These are phyloP conservation scores for Sinohyriopsis cumingii DNA, from an alignment of 2,888 invertebrate genomes.

Conservation along the genomic window DNA sequence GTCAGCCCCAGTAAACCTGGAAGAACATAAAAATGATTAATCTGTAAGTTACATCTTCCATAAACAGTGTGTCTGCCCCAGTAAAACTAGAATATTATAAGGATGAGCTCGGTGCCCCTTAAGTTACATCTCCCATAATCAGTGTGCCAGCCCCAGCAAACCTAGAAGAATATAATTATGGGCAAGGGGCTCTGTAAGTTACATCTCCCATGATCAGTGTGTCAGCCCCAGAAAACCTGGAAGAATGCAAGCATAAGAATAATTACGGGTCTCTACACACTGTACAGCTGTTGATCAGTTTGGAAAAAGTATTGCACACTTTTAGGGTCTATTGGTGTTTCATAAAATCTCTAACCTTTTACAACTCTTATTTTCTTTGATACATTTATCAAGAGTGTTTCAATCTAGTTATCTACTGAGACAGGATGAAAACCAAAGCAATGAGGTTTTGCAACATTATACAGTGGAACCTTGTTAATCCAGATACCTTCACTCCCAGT, in stretches of 20 bases:
- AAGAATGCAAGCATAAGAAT: background rate
- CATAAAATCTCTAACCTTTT: too few species aligned
- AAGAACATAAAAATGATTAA: constrained; percentile 3
- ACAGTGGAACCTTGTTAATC: too few species aligned
- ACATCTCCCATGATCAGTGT: constrained; percentile 93
- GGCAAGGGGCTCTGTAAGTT: background rate
- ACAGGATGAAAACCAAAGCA: too few species aligned
- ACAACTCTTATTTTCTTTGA: too few species aligned
- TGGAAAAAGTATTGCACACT: too few species aligned
- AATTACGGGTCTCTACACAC: too few species aligned
- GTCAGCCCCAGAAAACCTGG: constrained; percentile 87
- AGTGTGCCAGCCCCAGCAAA: constrained; percentile 92
- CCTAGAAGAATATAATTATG: constrained; percentile 32
- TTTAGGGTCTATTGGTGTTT: too few species aligned
- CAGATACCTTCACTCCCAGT: too few species aligned
- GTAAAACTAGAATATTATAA: constrained; percentile 78
- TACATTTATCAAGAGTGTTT: too few species aligned
- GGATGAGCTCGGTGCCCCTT: background rate
- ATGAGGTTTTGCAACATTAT: too few species aligned
- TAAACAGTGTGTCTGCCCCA: constrained; percentile 90
- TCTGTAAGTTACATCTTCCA: constrained; percentile 99
- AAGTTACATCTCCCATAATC: constrained; percentile 89
- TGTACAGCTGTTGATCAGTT: too few species aligned
- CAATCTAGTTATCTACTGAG: too few species aligned
- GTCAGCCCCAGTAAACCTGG: constrained; percentile 86